These are phyloP conservation scores for Pharmacophagus antenor DNA, from an alignment of 2,888 invertebrate genomes.

Conservation along the genomic window DNA sequence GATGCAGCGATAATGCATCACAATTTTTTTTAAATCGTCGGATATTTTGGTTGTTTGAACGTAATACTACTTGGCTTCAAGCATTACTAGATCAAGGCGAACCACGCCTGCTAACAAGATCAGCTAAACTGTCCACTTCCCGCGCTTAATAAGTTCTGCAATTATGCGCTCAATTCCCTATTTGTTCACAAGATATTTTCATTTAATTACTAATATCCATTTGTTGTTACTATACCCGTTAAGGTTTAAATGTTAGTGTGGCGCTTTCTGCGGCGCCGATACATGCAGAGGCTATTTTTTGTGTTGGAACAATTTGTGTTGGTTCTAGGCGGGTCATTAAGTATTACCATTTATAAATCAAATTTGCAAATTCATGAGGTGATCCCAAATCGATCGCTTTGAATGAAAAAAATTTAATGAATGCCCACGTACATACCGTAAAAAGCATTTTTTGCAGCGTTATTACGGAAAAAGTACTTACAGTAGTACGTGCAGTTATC, in stretches of 20 bases:
- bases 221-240: neutral
- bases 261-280: neutral
- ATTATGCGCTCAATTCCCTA: constrained; percentile 14
- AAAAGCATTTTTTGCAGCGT: too few species aligned
- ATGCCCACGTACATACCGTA: too few species aligned
- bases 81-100: constrained; percentile 30
- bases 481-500: too few species aligned
- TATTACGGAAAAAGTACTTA: too few species aligned
- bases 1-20: neutral
- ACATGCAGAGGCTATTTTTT: too few species aligned
- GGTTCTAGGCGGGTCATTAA: too few species aligned
- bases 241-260: neutral
- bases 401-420: too few species aligned
- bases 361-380: too few species aligned
- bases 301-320: too few species aligned
- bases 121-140: constrained; percentile 20
- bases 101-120: constrained; percentile 15
- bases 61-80: constrained; percentile 4
- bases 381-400: too few species aligned
- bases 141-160: constrained; percentile 12
- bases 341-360: too few species aligned
- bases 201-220: constrained; percentile 5
- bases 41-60: constrained; percentile 19
- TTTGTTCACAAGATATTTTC: constrained; percentile 11
- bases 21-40: neutral